These are phyloP conservation scores for Macrobrachium nipponense DNA, from an alignment of 1,140 invertebrate species.

Conservation along the genomic window DNA sequence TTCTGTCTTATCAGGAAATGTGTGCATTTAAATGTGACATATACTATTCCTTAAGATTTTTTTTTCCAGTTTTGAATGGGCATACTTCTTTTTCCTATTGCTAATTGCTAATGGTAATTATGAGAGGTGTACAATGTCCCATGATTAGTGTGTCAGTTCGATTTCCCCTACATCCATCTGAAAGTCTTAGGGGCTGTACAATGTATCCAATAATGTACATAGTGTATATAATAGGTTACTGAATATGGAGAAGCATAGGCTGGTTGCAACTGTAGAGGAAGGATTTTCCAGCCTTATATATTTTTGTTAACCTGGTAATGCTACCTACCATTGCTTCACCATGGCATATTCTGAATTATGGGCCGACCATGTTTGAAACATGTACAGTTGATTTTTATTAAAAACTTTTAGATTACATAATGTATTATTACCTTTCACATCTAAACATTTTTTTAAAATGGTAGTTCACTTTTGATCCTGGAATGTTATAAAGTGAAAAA, in stretches of 20 bases:
- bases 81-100: conserved; percentile 1
- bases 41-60: conserved; percentile 25
- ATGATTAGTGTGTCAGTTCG: conserved; percentile 29
- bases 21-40: conserved; percentile 47
- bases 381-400: conserved; percentile 60
- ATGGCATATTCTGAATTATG: conserved; percentile 51
- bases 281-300: conserved; percentile 49
- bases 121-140: conserved; percentile 20
- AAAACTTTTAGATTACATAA: conserved; percentile 51
- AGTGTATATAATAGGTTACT: conserved; percentile 58
- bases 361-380: conserved; percentile 53
- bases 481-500: no score
- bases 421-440: not conserved
- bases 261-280: conserved; percentile 48
- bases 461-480: no score
- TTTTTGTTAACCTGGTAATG: conserved; percentile 59
- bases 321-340: conserved; percentile 56
- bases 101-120: conserved; percentile 12
- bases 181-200: conserved; percentile 45
- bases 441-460: no score
- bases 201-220: conserved; percentile 56
- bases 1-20: conserved; percentile 26
- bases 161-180: conserved; percentile 7
- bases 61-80: not conserved
- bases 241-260: conserved; percentile 50